These are phyloP conservation scores for Rhinophrynus dorsalis DNA, from an alignment of 2,797 vertebrate species.

Conservation along the genomic window DNA sequence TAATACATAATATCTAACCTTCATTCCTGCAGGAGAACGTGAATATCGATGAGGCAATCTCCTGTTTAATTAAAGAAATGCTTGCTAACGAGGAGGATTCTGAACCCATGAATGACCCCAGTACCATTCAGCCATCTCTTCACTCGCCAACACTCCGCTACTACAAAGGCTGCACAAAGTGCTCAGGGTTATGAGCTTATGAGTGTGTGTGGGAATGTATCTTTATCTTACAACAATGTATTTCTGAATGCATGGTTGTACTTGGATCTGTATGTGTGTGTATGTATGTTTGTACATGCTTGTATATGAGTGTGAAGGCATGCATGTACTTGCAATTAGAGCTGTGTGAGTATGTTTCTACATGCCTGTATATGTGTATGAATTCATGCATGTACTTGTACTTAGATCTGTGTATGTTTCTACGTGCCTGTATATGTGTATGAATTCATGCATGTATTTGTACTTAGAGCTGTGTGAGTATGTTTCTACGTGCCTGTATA, in stretches of 20 bases:
- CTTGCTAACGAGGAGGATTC: slow-evolving; percentile 62
- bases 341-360: too few species aligned
- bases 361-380: too few species aligned
- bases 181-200: background rate
- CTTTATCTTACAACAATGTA: background rate
- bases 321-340: too few species aligned
- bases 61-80: slow-evolving; percentile 71
- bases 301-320: background rate
- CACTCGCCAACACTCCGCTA: background rate
- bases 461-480: too few species aligned
- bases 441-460: too few species aligned
- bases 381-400: too few species aligned
- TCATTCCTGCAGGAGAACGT: slow-evolving; percentile 72
- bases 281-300: background rate
- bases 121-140: slow-evolving; percentile 18
- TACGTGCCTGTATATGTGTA: too few species aligned
- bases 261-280: background rate
- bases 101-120: slow-evolving; percentile 47
- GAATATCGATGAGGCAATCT: slow-evolving; percentile 74
- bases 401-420: too few species aligned
- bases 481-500: too few species aligned
- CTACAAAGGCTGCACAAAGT: slow-evolving; percentile 8
- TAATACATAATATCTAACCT: too few species aligned
- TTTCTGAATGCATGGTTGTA: background rate
- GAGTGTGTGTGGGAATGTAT: background rate